Percentiles rank a stretch among this genome's conserved stretches.
Evolutionary conservation across 2,113 vertebrate species (phyloP).

Genomic region (Sclerurus mexicanus): DNA sequence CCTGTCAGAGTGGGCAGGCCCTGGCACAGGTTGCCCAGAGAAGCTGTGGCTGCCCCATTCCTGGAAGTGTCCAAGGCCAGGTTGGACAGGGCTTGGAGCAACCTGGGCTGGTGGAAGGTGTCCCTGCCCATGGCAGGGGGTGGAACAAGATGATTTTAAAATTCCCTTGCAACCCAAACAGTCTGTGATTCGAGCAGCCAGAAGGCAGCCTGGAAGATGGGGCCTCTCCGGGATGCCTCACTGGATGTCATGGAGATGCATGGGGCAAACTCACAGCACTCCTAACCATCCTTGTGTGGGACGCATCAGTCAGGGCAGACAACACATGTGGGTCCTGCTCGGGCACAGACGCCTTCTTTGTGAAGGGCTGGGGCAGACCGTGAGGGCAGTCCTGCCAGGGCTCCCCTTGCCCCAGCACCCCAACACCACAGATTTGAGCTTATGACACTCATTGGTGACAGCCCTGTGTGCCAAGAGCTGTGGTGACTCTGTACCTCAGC

Average conservation of each 20-base stretch:
- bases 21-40: too few relatives aligned
- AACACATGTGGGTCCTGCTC: not conserved
- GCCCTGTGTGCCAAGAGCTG: not conserved
- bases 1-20: not conserved
- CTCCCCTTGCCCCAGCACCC: not conserved
- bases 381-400: not conserved
- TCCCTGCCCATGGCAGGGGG: not conserved
- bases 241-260: rapidly evolving
- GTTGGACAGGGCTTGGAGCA: not conserved
- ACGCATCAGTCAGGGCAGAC: not conserved
- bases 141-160: not conserved
- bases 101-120: not conserved
- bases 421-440: rapidly evolving
- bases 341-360: rapidly evolving
- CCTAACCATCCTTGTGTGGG: not conserved
- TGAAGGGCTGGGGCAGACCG: not conserved
- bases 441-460: not conserved
- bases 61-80: not conserved
- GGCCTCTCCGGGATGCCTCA: rapidly evolving
- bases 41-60: not conserved
- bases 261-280: not conserved
- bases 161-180: not conserved
- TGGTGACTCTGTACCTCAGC: not conserved
- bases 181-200: not conserved
- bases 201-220: not conserved